Percentiles rank a stretch among this genome's conserved stretches.
phyloP scores from a whole-genome alignment of 1,140 invertebrate genomes.

The Protaetia brevitarsis region DNA sequence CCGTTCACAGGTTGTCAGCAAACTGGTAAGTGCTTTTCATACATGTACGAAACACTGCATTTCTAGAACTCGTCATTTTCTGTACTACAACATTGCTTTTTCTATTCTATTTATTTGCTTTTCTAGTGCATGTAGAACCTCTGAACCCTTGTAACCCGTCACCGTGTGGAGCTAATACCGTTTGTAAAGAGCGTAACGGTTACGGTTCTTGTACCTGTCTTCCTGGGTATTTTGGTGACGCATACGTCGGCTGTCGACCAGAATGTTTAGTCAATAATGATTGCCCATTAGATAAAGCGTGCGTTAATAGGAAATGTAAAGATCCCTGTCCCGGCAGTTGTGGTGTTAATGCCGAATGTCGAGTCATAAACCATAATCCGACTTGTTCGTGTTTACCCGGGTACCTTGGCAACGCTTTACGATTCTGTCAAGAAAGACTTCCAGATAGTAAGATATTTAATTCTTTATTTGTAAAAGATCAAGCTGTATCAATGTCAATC shows the following conservation, averaged over 20 bases:
- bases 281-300: conserved; percentile 70
- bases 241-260: conserved; percentile 74
- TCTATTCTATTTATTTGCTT: conserved; percentile 27
- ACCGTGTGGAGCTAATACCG: conserved; percentile 76
- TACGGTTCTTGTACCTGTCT: conserved; percentile 77
- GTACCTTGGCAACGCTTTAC: conserved; percentile 72
- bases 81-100: conserved; percentile 20
- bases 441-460: conserved; percentile 56
- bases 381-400: conserved; percentile 73
- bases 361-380: conserved; percentile 77
- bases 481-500: too few relatives aligned
- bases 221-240: conserved; percentile 78
- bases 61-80: conserved; percentile 17
- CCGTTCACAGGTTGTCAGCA: conserved; percentile 73
- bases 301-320: conserved; percentile 77
- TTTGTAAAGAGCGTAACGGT: conserved; percentile 74
- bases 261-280: conserved; percentile 81
- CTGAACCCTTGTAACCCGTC: conserved; percentile 74
- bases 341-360: conserved; percentile 78
- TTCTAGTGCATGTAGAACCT: conserved; percentile 47
- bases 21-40: conserved; percentile 57
- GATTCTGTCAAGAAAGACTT: conserved; percentile 64
- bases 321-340: conserved; percentile 77
- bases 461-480: background rate
- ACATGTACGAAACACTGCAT: background rate